Conservation (phyloP, 2,113 vertebrate species). For the Ia io region DNA sequence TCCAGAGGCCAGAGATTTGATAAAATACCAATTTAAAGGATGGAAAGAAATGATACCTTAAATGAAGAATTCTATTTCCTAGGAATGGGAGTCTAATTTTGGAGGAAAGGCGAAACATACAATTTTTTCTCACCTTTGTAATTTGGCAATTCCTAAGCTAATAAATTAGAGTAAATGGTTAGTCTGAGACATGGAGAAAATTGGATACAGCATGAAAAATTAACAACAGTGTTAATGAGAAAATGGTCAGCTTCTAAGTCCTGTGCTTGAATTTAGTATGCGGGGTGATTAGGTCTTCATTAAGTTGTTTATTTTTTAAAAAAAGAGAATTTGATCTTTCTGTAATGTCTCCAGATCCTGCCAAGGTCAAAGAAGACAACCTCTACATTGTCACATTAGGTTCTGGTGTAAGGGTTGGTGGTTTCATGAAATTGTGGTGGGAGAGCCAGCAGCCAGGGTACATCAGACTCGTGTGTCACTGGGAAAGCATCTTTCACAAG, state of each 20-base stretch:
- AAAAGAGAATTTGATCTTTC: constrained; percentile 9
- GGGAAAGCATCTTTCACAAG: constrained; percentile 44
- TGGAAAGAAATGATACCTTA: neutral
- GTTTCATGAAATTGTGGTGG: constrained; percentile 45
- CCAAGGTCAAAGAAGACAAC: neutral
- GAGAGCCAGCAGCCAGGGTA: neutral
- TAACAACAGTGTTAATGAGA: constrained; percentile 63
- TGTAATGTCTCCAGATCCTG: constrained; percentile 46
- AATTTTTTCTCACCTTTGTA: constrained; percentile 44
- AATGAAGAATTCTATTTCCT: neutral
- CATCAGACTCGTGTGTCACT: neutral
- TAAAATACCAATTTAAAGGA: constrained; percentile 46
- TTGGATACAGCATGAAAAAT: constrained; percentile 39
- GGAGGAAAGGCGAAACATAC: neutral
- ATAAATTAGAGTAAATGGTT: constrained; percentile 64
- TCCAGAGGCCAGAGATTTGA: constrained; percentile 19
- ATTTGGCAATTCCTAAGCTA: neutral
- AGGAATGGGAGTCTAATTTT: neutral
- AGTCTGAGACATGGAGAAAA: constrained; percentile 54
- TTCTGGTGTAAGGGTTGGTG: constrained; percentile 27
- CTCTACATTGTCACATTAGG: neutral
- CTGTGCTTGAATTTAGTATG: constrained; percentile 35
- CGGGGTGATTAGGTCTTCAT: constrained; percentile 52
- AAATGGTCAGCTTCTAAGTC: constrained; percentile 21
- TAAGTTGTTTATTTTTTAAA: constrained; percentile 49